Evolutionary conservation across 35 echinoderm and acorn worm species (phyloP), one percentile per base, ranked within the genome.

Genomic region (Ptychodera flava): DNA sequence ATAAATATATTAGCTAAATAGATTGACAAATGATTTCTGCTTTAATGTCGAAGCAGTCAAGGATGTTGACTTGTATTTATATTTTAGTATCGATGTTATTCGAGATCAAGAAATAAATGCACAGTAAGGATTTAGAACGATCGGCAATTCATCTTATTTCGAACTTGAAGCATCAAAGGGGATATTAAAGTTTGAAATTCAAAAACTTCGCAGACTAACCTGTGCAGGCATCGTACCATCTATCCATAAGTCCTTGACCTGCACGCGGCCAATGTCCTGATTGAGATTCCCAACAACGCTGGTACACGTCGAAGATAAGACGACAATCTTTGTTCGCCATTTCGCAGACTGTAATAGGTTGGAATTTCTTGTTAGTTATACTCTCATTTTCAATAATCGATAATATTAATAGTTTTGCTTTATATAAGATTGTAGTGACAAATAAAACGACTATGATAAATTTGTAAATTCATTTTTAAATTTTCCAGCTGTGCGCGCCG

Each of bases 161-260:
- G n/a, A n/a, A n/a, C n/a, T n/a, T n/a, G n/a, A n/a, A n/a, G n/a
- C n/a, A n/a, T n/a, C n/a, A n/a, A n/a, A n/a, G n/a, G n/a, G n/a
- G n/a, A n/a, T n/a, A n/a, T n/a, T n/a, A n/a, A n/a, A n/a, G n/a
- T n/a, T n/a, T n/a, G n/a, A n/a, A n/a, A n/a, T n/a, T n/a, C n/a
- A n/a, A n/a, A n/a, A n/a, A n/a, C n/a, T n/a, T n/a, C n/a, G n/a
- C n/a, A n/a, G n/a, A n/a, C n/a, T n/a, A 80, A 93, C 95, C 95
- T 34, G 88, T 93, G 79, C 95, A 97, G 2, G 78, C 91, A 35
- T 97, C 95, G 31, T 97, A 97, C 95, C 95, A 97, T 1, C 89
- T 33, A 28, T 78, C 86, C 86, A 93, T 88, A 1, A 97, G 78
- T 2, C 95, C 95, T 1, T 52, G 16, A 28, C 95, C 95, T 29